Base-by-base conservation (phyloP, 1,140 invertebrate genomes). In the Tetragonula clypearis region DNA sequence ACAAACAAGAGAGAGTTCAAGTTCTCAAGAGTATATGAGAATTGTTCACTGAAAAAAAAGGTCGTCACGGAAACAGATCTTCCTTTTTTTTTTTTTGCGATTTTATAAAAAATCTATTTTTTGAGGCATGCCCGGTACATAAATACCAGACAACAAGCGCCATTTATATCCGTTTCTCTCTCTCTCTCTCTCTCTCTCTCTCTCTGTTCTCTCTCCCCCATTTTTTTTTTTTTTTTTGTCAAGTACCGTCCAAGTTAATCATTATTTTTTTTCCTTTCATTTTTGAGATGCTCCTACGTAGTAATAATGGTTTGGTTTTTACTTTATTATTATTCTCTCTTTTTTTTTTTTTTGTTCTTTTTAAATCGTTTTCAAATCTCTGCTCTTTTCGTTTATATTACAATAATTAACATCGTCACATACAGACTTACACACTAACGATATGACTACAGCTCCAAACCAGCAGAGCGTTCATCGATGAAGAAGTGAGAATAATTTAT, bases 371-470 rank as follows among this genome's bases (percentile, higher is more conserved):
- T 49, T 49, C 41, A 49, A 30, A 35, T 49, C 41, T 49, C 41
- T 49, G 41, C 41, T 49, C 41, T 49, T 49, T 49, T 49, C 41
- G 0, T 90, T 89, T 94, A 94, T 94, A 93, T 94, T 94, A 94
- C 93, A 94, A 93, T 94, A 94, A 94, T 94, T 94, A 94, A 94
- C 93, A 94, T 93, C 92, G 91, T 93, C 92, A 94, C 93, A 94
- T 94, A 94, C 93, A 93, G 92, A 91, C 93, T 94, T 94, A 94
- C 90, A 92, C 92, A 91, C 93, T 94, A 94, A 94, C 93, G 93
- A 94, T 94, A 94, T 94, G 93, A 94, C 92, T 93, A 94, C 92
- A 91, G 93, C 93, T 94, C 93, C 92, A 94, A 93, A 93, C 93
- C 93, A 94, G 93, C 93, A 94, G 93, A 93, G 93, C 93, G 84